These are phyloP conservation scores for Channa argus DNA, from an alignment of 2,113 vertebrate genomes.

Conservation along the genomic window DNA sequence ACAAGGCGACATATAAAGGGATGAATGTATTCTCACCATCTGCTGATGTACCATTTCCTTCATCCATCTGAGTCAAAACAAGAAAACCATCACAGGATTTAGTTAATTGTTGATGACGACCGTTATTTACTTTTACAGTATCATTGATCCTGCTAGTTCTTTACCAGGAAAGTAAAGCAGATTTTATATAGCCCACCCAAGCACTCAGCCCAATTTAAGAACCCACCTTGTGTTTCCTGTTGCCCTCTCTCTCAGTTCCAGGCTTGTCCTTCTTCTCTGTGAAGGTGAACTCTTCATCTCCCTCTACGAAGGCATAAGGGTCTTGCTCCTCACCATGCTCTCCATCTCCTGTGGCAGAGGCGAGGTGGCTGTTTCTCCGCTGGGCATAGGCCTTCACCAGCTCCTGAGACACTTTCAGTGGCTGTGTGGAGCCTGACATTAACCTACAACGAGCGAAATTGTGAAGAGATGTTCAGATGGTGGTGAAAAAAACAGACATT, in stretches of 20 bases:
- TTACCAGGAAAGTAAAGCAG: not conserved
- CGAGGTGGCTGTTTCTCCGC: slow-evolving; percentile 92
- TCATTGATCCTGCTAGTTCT: not conserved
- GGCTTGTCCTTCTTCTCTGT: slow-evolving; percentile 93
- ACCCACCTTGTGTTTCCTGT: slow-evolving; percentile 93
- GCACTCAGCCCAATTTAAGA: not conserved
- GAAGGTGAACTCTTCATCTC: slow-evolving; percentile 94
- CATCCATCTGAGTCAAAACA: slow-evolving; percentile 84
- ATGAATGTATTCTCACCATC: slow-evolving; percentile 85
- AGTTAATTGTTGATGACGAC: not conserved
- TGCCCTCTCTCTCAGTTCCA: slow-evolving; percentile 88
- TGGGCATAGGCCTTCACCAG: slow-evolving; percentile 91
- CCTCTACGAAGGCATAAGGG: slow-evolving; percentile 95
- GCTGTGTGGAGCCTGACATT: slow-evolving; percentile 90
- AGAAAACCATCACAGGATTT: slow-evolving; percentile 13
- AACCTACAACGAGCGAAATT: slow-evolving; percentile 77
- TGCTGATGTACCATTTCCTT: slow-evolving; percentile 85
- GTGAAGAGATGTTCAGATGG: not conserved
- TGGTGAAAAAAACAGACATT: not conserved
- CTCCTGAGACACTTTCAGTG: slow-evolving; percentile 96
- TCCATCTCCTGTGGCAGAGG: slow-evolving; percentile 83
- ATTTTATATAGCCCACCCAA: not conserved
- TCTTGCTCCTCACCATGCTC: slow-evolving; percentile 90
- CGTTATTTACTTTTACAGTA: not conserved
- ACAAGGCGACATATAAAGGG: not conserved